Percentiles rank a stretch among this genome's conserved stretches.
Evolutionary conservation across 2,113 vertebrate species (phyloP).

Genomic region (Ascaphus truei): DNA sequence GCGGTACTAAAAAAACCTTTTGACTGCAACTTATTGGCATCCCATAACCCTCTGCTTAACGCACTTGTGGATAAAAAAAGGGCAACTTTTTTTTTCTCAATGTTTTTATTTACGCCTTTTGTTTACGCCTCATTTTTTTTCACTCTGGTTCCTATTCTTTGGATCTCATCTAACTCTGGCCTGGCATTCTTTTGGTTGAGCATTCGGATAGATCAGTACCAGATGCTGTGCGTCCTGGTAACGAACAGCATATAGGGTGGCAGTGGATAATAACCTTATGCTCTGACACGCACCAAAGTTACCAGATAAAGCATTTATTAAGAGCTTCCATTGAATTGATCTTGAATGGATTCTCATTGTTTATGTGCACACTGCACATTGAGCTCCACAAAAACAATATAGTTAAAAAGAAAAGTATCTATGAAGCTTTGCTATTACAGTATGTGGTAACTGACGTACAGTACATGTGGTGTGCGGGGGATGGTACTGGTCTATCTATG

Average conservation of each 20-base stretch:
- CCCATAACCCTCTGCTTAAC: conserved; percentile 79
- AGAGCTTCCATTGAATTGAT: conserved; percentile 9
- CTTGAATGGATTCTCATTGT: conserved; percentile 24
- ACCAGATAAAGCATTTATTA: conserved; percentile 68
- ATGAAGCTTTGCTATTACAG: conserved; percentile 49
- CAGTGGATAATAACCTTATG: conserved; percentile 50
- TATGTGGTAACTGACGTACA: conserved; percentile 74
- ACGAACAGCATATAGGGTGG: conserved; percentile 60
- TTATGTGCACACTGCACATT: not conserved
- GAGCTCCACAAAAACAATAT: not conserved
- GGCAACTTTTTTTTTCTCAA: conserved; percentile 68
- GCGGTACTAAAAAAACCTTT: conserved; percentile 85
- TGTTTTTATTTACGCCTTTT: too few species aligned
- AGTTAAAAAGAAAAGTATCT: not conserved
- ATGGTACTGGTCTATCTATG: conserved; percentile 81
- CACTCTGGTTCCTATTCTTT: conserved; percentile 74
- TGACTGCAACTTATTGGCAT: conserved; percentile 72
- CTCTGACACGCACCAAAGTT: conserved; percentile 66
- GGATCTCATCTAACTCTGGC: conserved; percentile 77
- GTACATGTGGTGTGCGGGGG: conserved; percentile 51
- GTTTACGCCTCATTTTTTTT: conserved; percentile 51
- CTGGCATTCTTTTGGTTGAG: conserved; percentile 71
- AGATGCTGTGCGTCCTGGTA: conserved; percentile 60
- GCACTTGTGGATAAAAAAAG: conserved; percentile 84
- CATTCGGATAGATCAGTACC: conserved; percentile 75